Conservation (phyloP, 2,113 vertebrate species). For the Bujurquina vittata region DNA sequence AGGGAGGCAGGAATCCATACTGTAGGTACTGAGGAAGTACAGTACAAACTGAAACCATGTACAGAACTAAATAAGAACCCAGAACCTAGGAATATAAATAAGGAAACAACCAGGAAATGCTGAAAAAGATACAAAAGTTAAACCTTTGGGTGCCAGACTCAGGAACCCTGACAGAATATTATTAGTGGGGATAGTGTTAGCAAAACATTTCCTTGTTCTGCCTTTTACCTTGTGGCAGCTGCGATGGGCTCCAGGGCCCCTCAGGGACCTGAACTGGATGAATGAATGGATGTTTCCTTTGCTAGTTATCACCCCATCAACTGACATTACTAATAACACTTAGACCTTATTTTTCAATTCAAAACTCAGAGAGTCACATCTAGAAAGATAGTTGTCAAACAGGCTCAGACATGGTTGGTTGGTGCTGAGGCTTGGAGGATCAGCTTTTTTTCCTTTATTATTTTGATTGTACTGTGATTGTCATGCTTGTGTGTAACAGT, state of each 20-base stretch:
- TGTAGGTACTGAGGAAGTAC: too few relatives aligned
- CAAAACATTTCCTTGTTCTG: not conserved
- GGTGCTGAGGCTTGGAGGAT: not conserved
- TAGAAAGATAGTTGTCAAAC: conserved; percentile 15
- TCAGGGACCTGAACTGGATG: not conserved
- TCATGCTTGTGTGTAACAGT: conserved; percentile 9
- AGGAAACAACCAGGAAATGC: too few relatives aligned
- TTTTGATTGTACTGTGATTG: conserved; percentile 19
- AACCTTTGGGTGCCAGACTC: too few relatives aligned
- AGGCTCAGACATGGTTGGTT: not conserved
- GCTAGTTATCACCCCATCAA: conserved; percentile 19
- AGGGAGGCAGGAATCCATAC: too few relatives aligned
- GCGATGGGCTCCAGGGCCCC: accelerated
- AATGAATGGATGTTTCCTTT: not conserved
- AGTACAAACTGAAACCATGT: too few relatives aligned
- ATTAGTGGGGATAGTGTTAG: not conserved
- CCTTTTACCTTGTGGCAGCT: not conserved
- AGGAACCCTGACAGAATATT: not conserved
- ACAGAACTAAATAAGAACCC: too few relatives aligned
- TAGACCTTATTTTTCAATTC: conserved; percentile 27
- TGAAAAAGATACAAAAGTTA: too few relatives aligned
- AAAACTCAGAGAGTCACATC: conserved; percentile 27
- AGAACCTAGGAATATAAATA: too few relatives aligned
- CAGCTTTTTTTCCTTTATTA: not conserved
- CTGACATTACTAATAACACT: conserved; percentile 31